Percentiles rank a stretch among this genome's conserved stretches.
phyloP scores from a whole-genome alignment of 2,113 vertebrate genomes.

The Callipepla californica region DNA sequence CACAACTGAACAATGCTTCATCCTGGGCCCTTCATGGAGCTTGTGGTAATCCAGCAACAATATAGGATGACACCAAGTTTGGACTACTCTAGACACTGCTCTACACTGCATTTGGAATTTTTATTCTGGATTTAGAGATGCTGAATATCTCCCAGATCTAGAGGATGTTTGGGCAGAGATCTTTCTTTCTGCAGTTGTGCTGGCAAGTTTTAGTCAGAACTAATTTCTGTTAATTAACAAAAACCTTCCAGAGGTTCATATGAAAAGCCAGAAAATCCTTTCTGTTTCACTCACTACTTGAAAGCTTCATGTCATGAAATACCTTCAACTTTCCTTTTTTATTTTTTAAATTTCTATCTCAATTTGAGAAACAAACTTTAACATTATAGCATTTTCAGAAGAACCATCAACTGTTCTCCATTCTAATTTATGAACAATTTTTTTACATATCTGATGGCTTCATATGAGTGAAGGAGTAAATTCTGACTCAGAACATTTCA shows the following conservation, averaged over 20 bases:
- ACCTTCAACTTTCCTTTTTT: neutral
- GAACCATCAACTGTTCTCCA: neutral
- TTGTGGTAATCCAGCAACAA: neutral
- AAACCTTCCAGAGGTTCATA: slow-evolving; percentile 5
- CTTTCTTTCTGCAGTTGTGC: slow-evolving; percentile 14
- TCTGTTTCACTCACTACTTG: neutral
- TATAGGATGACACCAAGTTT: neutral
- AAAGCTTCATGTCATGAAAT: neutral
- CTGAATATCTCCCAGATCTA: neutral
- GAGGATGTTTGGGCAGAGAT: neutral
- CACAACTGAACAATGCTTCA: neutral
- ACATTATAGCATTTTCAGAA: neutral
- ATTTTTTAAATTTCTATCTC: neutral
- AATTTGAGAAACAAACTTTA: neutral
- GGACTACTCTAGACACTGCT: neutral
- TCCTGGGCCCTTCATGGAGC: rapidly evolving
- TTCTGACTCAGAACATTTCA: slow-evolving; percentile 38
- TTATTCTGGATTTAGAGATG: neutral
- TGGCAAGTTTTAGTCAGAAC: slow-evolving; percentile 1
- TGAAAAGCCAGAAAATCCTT: slow-evolving; percentile 8
- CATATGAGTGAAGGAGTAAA: neutral
- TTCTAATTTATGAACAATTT: neutral
- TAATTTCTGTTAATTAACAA: slow-evolving; percentile 25
- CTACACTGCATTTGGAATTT: neutral
- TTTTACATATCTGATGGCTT: neutral